phyloP scores from a whole-genome alignment of 2,797 vertebrate species.

The Poeciliopsis paucimaculata region DNA sequence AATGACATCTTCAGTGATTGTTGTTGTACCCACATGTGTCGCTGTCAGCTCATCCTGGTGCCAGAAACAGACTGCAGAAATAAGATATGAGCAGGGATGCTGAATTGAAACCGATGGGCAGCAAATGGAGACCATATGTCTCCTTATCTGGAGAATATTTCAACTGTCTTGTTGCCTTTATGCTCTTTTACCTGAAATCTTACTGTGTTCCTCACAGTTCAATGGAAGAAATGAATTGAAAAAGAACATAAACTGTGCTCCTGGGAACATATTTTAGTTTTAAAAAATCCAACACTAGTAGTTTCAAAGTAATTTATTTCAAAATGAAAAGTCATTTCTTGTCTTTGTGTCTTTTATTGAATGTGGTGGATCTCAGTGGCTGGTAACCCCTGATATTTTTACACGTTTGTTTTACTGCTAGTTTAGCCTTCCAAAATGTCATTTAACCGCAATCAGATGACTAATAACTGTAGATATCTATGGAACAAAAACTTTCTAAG shows the following conservation, averaged over 20 bases:
- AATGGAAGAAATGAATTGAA: not conserved
- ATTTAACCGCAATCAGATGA: not conserved
- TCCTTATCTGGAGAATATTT: slow-evolving; percentile 7
- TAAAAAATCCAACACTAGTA: not conserved
- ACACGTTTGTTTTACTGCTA: not conserved
- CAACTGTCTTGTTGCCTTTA: slow-evolving; percentile 10
- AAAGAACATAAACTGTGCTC: not conserved
- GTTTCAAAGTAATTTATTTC: not conserved
- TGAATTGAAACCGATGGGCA: slow-evolving; percentile 16
- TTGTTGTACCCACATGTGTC: slow-evolving; percentile 46
- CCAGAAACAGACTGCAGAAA: slow-evolving; percentile 16
- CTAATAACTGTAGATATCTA: no score
- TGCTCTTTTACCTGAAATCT: not conserved
- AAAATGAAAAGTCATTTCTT: not conserved
- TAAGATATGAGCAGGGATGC: slow-evolving; percentile 24
- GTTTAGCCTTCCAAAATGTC: not conserved
- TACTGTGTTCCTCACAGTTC: not conserved
- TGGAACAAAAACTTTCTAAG: no score
- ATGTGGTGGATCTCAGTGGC: not conserved
- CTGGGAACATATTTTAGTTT: not conserved
- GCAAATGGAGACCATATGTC: not conserved
- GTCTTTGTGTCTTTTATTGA: not conserved
- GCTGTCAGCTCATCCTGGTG: slow-evolving; percentile 34
- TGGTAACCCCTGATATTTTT: not conserved
- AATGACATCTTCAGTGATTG: slow-evolving; percentile 44